Evolutionary conservation across 2,113 vertebrate species (phyloP), one percentile per base, ranked within the genome.

Genomic region (Piaya cayana): DNA sequence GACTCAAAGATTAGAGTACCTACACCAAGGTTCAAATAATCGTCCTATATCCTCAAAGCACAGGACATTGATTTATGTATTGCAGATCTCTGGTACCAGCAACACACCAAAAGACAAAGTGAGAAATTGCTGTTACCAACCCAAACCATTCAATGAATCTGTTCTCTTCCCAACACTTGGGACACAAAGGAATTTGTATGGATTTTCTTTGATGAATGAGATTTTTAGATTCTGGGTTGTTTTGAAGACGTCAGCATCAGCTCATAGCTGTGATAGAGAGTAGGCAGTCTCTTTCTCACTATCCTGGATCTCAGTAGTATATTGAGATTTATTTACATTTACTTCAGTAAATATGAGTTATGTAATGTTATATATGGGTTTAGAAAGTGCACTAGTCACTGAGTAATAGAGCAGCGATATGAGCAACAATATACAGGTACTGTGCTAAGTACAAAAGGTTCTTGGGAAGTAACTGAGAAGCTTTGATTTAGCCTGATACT

Each of bases 201-300:
- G 20, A 30, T 89, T 83, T 93, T 91, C 43, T 72, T 30, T 32
- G 42, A 37, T 70, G 64, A 86, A 69, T 36, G 25, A 90, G 5
- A 4, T 82, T 70, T 90, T 50, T 70, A 36, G 37, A 29, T 88
- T 81, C 72, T 86, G 42, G 20, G 43, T 86, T 92, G 43, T 63
- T 93, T 59, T 75, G 56, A 88, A 43, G 72, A 91, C 72, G 36
- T 80, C 85, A 85, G 30, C 30, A 80, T 92, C 75, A 80, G 27
- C 67, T 94, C 67, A 3, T 71, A 56, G 16, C 71, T 82, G 78
- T 67, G 81, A 56, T 59, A 64, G 6, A 58, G 72, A 64, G 80
- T 86, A 78, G 94, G 91, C 82, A 90, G 67, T 47, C 29, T 91
- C 52, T 90, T 90, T 91, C 64, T 94, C 72, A 43, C 60, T 71